Percentiles rank a stretch among this genome's conserved stretches.
phyloP scores from a whole-genome alignment of 2,113 vertebrate species.

The Arizona elegans region DNA sequence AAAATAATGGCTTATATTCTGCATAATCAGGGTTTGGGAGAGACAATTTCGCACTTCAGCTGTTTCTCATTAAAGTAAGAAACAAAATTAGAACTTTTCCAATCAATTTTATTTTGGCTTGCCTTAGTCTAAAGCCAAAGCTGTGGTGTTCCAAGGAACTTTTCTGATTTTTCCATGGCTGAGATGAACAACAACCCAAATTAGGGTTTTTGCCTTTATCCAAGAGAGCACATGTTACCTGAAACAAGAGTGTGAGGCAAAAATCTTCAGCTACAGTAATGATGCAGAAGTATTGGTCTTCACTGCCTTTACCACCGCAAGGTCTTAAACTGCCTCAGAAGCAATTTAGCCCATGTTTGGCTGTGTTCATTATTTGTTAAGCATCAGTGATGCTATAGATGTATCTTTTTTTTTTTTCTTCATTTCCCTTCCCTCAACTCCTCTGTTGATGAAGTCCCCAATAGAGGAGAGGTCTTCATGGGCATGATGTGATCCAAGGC shows the following conservation, averaged over 20 bases:
- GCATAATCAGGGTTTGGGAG: neutral
- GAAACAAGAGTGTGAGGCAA: neutral
- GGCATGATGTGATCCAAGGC: no score
- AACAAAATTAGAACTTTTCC: neutral
- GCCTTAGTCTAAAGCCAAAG: neutral
- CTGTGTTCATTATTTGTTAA: neutral
- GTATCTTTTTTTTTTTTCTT: no score
- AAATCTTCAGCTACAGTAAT: neutral
- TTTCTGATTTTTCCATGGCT: neutral
- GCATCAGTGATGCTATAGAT: no score
- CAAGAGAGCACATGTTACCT: neutral
- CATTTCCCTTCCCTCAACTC: no score
- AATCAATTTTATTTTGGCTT: neutral
- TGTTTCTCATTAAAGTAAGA: neutral
- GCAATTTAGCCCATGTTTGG: neutral
- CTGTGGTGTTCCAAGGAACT: neutral
- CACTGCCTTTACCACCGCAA: neutral
- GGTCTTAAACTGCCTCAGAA: neutral
- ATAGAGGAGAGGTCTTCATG: no score
- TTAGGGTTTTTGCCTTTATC: neutral
- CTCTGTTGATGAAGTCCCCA: no score
- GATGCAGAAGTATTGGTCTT: neutral
- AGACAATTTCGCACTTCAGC: neutral
- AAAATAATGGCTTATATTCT: neutral
- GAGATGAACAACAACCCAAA: neutral